These are phyloP conservation scores for Drosophila punjabiensis DNA, from an alignment of 1,140 invertebrate genomes.

Conservation along the genomic window DNA sequence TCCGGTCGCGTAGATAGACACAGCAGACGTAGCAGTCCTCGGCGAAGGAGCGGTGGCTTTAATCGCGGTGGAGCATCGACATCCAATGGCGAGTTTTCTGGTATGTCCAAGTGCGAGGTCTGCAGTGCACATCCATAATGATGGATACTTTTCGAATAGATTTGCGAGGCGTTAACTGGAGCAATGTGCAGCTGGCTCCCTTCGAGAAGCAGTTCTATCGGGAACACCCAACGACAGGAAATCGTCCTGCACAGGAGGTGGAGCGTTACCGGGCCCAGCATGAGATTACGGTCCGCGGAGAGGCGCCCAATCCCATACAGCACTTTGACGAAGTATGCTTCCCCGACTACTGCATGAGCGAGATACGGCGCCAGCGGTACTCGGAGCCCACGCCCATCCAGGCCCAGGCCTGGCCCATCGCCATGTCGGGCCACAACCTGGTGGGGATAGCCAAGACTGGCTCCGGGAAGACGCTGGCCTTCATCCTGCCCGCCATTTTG, in stretches of 20 bases:
- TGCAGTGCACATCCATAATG: neutral
- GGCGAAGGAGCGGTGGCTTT: slow-evolving; percentile 35
- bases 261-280: slow-evolving; percentile 90
- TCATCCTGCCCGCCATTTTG: slow-evolving; percentile 93
- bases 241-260: slow-evolving; percentile 90
- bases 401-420: slow-evolving; percentile 96
- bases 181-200: slow-evolving; percentile 89
- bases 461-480: slow-evolving; percentile 94
- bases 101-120: neutral
- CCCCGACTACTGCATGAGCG: slow-evolving; percentile 90
- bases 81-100: slow-evolving; percentile 12
- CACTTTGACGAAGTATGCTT: slow-evolving; percentile 93
- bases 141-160: slow-evolving; percentile 21
- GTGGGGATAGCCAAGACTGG: slow-evolving; percentile 97
- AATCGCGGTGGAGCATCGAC: slow-evolving; percentile 35
- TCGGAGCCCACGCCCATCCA: slow-evolving; percentile 94
- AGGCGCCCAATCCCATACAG: slow-evolving; percentile 91
- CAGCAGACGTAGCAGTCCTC: slow-evolving; percentile 12
- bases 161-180: slow-evolving; percentile 64
- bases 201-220: slow-evolving; percentile 98
- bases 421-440: slow-evolving; percentile 94
- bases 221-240: slow-evolving; percentile 90
- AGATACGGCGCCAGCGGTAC: slow-evolving; percentile 89
- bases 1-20: slow-evolving; percentile 42
- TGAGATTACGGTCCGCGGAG: slow-evolving; percentile 93